Base-by-base conservation (phyloP, 53 echinoderm and acorn worm genomes). In the Apostichopus leukothele region DNA sequence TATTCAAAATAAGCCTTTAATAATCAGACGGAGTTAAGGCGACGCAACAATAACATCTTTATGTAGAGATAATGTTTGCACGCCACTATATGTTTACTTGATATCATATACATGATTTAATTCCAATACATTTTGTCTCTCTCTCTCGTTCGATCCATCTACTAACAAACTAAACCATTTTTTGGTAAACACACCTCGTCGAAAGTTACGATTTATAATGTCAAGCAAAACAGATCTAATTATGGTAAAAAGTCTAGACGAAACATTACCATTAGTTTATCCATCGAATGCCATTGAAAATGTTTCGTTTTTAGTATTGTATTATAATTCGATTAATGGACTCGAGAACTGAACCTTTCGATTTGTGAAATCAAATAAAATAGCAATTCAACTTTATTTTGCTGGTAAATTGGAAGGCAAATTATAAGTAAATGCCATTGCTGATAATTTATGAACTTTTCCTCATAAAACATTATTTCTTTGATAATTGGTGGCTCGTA, bases 301-400 rank as follows among this genome's bases (percentile, higher is more conserved):
- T 68, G 71, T 68, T 68, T 68, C 18, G 14, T 68, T 14, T 68
- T 68, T 1, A 6, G 19, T 68, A 68, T 68, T 68, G 18, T 68
- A 68, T 68, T 18, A 68, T 68, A 68, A 68, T 16, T 68, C 71
- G 19, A 68, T 68, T 68, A 68, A 68, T 68, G 61, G 67, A n/a
- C 57, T 8, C 14, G 67, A 67, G n/a, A 60, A 14, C 7, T 67
- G 67, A 67, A 67, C 67, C 12, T 67, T 67, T 67, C 10, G 67
- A n/a, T 67, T 67, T 67, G n/a, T 67, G 67, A 67, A 67, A 67
- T 67, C 67, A 67, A 67, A 67, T 67, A 67, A 67, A 67, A 67
- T 67, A n/a, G 67, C 67, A 67, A 67, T 67, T 67, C 14, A 67
- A 16, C 67, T 67, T 12, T 27, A 27, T 27, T 67, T 67, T 6